Conservation (phyloP, 2,113 vertebrate species). For the Galbula dea region DNA sequence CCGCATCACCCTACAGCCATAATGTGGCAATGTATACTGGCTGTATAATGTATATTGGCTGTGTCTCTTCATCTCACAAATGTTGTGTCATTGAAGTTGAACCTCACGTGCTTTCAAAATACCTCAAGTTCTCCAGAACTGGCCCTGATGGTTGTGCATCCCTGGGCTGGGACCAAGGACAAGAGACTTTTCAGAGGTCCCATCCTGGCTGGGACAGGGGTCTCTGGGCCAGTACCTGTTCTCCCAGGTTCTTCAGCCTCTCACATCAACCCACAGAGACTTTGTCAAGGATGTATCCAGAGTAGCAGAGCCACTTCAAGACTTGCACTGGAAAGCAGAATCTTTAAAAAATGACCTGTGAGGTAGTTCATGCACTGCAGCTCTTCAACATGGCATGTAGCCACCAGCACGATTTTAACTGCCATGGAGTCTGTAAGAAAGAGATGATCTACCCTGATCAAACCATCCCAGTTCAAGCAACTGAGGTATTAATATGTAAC, state of each 20-base stretch:
- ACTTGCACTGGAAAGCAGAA: not conserved
- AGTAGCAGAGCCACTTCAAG: not conserved
- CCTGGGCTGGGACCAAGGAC: not conserved
- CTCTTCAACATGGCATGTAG: not conserved
- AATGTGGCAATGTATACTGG: accelerated
- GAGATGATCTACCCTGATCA: not conserved
- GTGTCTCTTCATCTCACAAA: not conserved
- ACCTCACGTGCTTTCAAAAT: not conserved
- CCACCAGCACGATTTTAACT: not conserved
- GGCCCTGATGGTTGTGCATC: not conserved
- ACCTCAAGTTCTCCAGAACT: not conserved
- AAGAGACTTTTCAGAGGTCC: not conserved
- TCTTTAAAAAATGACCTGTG: not conserved
- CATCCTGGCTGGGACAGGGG: accelerated
- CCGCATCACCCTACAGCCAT: not conserved
- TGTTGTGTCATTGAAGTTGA: accelerated
- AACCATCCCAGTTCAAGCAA: not conserved
- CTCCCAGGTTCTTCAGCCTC: not conserved
- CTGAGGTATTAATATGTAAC: not conserved
- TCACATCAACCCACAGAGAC: not conserved
- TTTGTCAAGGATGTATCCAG: not conserved
- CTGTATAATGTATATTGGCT: too few relatives aligned
- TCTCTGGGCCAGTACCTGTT: not conserved
- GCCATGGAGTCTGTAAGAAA: not conserved
- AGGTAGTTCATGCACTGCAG: not conserved